A percentile compares a stretch with the other conserved stretches of the same genome.
Conservation (phyloP, 2,113 vertebrate species). For the Osmerus eperlanus region DNA sequence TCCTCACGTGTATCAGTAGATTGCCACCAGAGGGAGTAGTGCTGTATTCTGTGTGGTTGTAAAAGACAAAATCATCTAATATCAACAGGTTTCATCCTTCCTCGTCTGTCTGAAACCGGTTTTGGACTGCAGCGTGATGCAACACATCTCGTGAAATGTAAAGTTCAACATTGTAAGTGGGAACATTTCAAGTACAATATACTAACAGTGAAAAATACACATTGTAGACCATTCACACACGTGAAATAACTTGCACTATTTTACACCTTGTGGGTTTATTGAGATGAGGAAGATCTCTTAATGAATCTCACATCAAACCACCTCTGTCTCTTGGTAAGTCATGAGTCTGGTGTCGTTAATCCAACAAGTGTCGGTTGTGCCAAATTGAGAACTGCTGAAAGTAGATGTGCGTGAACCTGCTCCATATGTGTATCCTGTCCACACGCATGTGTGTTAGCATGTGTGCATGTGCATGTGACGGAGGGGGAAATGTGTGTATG, state of each 20-base stretch:
- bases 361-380: slow-evolving; percentile 36
- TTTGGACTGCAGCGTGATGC: too few relatives aligned
- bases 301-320: neutral
- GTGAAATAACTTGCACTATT: too few relatives aligned
- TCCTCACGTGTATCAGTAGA: neutral
- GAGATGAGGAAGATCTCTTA: too few relatives aligned
- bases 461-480: slow-evolving; percentile 16
- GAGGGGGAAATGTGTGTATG: slow-evolving; percentile 30
- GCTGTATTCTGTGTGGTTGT: neutral
- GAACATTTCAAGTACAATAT: too few relatives aligned
- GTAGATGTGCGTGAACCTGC: neutral
- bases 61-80: neutral
- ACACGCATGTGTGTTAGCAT: slow-evolving; percentile 3
- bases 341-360: neutral
- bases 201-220: too few relatives aligned
- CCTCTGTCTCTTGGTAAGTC: neutral
- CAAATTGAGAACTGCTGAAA: slow-evolving; percentile 53
- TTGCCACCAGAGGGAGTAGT: slow-evolving; percentile 13
- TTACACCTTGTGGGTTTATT: too few relatives aligned
- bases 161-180: too few relatives aligned
- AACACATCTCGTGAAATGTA: too few relatives aligned
- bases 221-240: too few relatives aligned
- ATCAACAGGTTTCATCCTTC: neutral
- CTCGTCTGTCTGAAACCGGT: neutral
- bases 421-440: too few relatives aligned